Evolutionary conservation across 30 jellyfish, hydroid and myxozoan genomes (phyloP), one percentile per base, ranked within the genome.

Genomic region (Catostylus mosaicus): DNA sequence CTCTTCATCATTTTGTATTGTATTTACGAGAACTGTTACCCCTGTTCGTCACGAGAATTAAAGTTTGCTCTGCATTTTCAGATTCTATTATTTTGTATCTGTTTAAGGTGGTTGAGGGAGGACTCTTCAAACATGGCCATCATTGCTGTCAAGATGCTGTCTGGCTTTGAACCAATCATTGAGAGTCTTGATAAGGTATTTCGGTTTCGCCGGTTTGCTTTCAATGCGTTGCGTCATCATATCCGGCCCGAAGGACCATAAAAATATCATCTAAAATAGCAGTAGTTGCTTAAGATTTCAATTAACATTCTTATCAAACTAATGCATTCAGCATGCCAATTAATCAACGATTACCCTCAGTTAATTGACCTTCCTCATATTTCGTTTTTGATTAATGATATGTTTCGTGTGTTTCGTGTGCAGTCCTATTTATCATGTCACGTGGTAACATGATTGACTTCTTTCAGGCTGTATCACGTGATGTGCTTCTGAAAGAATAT

Each of bases 101-200:
- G 23, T 45, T 47, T 34, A 6, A 70, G 93, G 29, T 85, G 92
- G 91, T 29, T 67, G 51, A 66, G 84, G 37, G 78, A 71, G 27
- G 98, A 91, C 10, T 75, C 47, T 33, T 80, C 97, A 30, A 90
- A 90, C 96, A 90, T 90, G 97, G 97, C 97, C 24, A 78, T 90
- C 69, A 77, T 90, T 36, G 89, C 85, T 22, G 96, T 92, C 2
- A 80, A 85, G 86, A 92, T 92, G 98, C 48, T 92, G 8, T 92
- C 98, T 22, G 98, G 98, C 0, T 92, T 92, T 59, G 92, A 52
- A 27, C 92, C 98, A 8, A 75, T 47, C 40, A 57, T 67, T 27
- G 80, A 84, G 32, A 78, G 85, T 29, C 86, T 92, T 19, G 91
- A 86, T 24, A 73, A 77, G 97, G 98, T 92, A 83, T n/a, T 27